These are phyloP conservation scores for Triplophysa dalaica DNA, from an alignment of 2,113 vertebrate species.

Conservation along the genomic window DNA sequence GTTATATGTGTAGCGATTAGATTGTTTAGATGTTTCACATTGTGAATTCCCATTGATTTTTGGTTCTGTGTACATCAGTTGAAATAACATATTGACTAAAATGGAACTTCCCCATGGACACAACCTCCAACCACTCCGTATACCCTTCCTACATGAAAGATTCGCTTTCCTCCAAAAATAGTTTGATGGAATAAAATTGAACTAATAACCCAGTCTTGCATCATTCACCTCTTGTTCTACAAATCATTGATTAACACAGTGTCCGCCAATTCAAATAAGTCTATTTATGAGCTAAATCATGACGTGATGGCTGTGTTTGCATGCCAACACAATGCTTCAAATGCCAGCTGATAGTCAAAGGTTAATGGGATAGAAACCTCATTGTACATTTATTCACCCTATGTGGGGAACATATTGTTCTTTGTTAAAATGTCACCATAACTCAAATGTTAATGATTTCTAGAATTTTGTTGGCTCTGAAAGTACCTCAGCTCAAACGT, in stretches of 20 bases:
- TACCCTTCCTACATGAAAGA: not conserved
- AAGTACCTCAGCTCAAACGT: not conserved
- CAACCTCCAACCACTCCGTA: constrained; percentile 26
- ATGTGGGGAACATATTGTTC: constrained; percentile 49
- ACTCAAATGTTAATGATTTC: constrained; percentile 59
- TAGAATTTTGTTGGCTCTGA: constrained; percentile 19
- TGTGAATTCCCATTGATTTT: constrained; percentile 43
- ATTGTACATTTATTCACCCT: constrained; percentile 45
- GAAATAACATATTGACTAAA: constrained; percentile 44
- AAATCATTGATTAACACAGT: constrained; percentile 26
- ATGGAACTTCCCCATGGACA: constrained; percentile 32
- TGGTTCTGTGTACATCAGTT: constrained; percentile 31
- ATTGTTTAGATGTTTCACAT: constrained; percentile 15
- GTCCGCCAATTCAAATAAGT: constrained; percentile 30
- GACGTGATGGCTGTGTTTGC: constrained; percentile 37
- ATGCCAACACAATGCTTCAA: constrained; percentile 46
- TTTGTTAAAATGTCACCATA: constrained; percentile 56
- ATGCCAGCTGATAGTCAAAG: constrained; percentile 57
- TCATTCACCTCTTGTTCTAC: constrained; percentile 2
- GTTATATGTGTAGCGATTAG: constrained; percentile 16
- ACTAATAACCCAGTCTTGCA: not conserved
- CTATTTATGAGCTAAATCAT: constrained; percentile 26
- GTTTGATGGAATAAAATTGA: not conserved
- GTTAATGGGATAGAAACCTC: constrained; percentile 56
- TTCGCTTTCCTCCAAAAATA: not conserved